Evolutionary conservation across 2,113 vertebrate species (phyloP), one percentile per base, ranked within the genome.

Genomic region (Promerops cafer): DNA sequence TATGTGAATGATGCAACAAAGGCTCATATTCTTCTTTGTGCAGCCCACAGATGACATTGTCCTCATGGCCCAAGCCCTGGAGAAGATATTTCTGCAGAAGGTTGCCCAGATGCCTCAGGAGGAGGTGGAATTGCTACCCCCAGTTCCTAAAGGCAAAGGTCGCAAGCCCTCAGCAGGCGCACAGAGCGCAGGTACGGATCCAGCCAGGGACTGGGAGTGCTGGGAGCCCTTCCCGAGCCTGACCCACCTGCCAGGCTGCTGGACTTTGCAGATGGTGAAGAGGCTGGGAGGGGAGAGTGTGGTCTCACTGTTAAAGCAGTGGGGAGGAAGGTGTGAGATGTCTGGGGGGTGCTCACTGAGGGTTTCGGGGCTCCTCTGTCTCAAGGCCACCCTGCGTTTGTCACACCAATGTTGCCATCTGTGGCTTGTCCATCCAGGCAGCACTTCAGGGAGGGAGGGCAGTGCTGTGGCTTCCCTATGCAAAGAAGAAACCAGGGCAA

Each of bases 1-100:
- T 16, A 8, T 1, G 1, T 11, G 4, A 19, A 17, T 88, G 60
- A 83, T 77, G 50, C 10, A 82, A 24, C 27, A 40, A 49, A 26
- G 24, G 33, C 65, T 93, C 66, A 7, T 86, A 4, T 90, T 86
- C 40, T 84, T 88, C 81, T 85, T 83, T 95, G 65, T 95, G 83
- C 92, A 99, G 99, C 99, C 99, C 60, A 99, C 99, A 88, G 99
- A 99, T 79, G 99, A 99, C 97, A 99, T 99, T 3, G 99, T 99
- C 92, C 98, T 99, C 83, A 99, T 99, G 99, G 99, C 99, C 12
- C 99, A 99, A 86, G 98, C 99, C 28, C 95, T 99, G 97, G 99
- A 99, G 97, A 99, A 99, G 98, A 98, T 99, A 56, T 99, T 99
- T 96, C 96, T 99, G 92, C 99, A 99, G 94, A 99, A 99, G 93